A percentile compares a stretch with the other conserved stretches of the same genome.
Conservation (phyloP, 2,888 invertebrate species). For the Drosophila trichaetosa region DNA sequence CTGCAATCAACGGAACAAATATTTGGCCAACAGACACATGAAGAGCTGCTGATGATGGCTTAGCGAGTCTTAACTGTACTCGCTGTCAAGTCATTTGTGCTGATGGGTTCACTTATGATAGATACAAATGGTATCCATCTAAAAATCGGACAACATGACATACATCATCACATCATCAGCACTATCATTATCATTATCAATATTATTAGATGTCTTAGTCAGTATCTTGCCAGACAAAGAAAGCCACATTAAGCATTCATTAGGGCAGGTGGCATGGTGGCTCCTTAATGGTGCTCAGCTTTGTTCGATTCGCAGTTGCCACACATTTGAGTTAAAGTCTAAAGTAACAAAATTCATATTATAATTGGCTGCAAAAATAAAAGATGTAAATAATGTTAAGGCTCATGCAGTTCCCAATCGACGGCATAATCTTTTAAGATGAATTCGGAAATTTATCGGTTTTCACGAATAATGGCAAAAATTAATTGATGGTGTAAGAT, state of each 20-base stretch:
- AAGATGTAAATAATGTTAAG: neutral
- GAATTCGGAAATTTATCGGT: neutral
- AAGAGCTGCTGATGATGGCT: neutral
- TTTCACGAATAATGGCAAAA: neutral
- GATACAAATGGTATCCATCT: constrained; percentile 16
- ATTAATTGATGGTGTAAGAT: neutral
- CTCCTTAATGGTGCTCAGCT: neutral
- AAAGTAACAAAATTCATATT: neutral
- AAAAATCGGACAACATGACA: constrained; percentile 36
- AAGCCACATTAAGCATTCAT: constrained; percentile 1
- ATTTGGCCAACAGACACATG: constrained; percentile 14
- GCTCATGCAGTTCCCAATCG: neutral
- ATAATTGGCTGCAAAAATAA: neutral
- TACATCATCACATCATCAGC: constrained; percentile 48
- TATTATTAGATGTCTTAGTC: constrained; percentile 10
- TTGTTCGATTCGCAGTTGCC: neutral
- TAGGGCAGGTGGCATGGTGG: neutral
- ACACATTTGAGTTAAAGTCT: neutral
- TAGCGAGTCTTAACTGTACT: neutral
- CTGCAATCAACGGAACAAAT: constrained; percentile 65
- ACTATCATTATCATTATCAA: constrained; percentile 16
- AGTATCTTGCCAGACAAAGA: neutral
- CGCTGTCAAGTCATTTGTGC: constrained; percentile 42
- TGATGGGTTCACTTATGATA: neutral
- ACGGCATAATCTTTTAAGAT: neutral